Evolutionary conservation across 2,113 vertebrate species (phyloP), one percentile per base, ranked within the genome.

Genomic region (Zosterops pallidus): DNA sequence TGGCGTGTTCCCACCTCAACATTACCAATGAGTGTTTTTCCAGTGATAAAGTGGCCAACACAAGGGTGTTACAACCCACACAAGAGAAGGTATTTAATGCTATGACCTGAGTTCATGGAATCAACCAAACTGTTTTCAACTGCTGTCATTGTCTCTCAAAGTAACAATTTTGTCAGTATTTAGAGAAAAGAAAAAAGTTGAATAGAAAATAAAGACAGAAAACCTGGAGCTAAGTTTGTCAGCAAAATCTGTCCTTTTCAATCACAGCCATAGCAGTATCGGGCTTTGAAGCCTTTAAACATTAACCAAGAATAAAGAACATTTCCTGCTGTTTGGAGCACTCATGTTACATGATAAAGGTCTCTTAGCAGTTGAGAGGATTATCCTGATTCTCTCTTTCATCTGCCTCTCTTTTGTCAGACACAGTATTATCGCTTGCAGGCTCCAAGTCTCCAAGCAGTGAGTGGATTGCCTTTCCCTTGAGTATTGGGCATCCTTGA

Each of bases 301-400:
- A 91, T 95, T 91, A 90, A 90, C 82, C 64, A 94, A 88, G 87
- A 93, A 80, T 85, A 94, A 90, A 96, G 91, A 88, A 91, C 46
- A 85, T 92, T 93, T 91, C 90, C 92, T 77, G 35, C 93, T 88
- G 25, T 85, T 85, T 77, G 50, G 42, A 33, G 18, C 26, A 63
- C 35, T 95, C 16, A 2, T 57, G 57, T 80, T 96, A 91, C 70
- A 80, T 2, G 39, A 77, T 87, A 86, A 85, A 95, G 70, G 90
- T 95, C 91, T 97, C 57, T 91, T 82, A 91, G 78, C 47, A 63
- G 78, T 80, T 77, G 78, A 94, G 84, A 92, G 90, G 82, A 96
- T 96, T 95, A 95, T 83, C 59, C 91, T 59, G 53, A 88, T 69
- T 91, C 62, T 91, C 37, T 63, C 89, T 95, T 89, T 95, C 81